phyloP scores from a whole-genome alignment of 2,113 vertebrate genomes.

The Lophura nycthemera region DNA sequence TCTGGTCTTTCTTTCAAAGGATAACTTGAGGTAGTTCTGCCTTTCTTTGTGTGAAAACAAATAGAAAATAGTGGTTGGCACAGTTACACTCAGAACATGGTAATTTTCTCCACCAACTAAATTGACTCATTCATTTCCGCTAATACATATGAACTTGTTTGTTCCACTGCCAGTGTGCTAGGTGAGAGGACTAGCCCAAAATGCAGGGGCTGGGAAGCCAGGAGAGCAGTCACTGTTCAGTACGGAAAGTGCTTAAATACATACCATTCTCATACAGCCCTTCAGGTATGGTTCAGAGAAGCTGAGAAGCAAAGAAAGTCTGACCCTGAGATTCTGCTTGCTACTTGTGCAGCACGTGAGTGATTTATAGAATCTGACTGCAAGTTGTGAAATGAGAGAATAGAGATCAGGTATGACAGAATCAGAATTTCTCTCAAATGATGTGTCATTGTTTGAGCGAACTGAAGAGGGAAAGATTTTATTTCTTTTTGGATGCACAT shows the following conservation, averaged over 20 bases:
- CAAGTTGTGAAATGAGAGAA: not conserved
- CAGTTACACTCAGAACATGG: constrained; percentile 26
- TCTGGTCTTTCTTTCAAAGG: not conserved
- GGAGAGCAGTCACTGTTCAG: not conserved
- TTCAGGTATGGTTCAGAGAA: fast-evolving
- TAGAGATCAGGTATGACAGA: not conserved
- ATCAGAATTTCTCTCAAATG: not conserved
- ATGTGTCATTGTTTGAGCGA: not conserved
- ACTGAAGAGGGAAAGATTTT: not conserved
- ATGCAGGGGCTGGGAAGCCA: not conserved
- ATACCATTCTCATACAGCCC: not conserved
- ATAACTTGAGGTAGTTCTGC: constrained; percentile 13
- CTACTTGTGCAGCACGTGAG: not conserved
- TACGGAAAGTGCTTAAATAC: not conserved
- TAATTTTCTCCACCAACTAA: constrained; percentile 58
- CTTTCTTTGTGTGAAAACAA: constrained; percentile 33
- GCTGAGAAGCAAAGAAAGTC: not conserved
- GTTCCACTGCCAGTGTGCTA: not conserved
- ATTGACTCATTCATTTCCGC: constrained; percentile 57
- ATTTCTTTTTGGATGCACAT: not conserved
- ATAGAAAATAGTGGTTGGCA: constrained; percentile 50
- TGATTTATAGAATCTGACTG: not conserved
- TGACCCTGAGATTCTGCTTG: not conserved
- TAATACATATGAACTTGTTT: constrained; percentile 33
- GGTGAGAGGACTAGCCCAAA: not conserved